Percentiles rank a stretch among this genome's conserved stretches.
phyloP scores from a whole-genome alignment of 2,797 vertebrate species.

The Hydrocynus forskahlii region DNA sequence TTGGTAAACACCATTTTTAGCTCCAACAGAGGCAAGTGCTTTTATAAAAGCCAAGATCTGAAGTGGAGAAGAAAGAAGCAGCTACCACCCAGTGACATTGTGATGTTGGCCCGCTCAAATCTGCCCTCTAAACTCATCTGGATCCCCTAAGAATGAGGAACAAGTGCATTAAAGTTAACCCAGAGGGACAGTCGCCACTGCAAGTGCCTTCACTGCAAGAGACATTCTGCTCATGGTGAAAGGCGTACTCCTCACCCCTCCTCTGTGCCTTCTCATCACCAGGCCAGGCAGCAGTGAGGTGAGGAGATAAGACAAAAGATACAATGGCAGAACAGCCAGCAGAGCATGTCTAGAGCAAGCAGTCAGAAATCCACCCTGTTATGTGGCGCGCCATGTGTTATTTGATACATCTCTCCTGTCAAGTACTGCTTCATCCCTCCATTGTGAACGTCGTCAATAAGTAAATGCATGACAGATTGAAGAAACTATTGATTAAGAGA shows the following conservation, averaged over 20 bases:
- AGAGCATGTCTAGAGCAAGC: constrained; percentile 17
- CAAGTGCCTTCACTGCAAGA: constrained; percentile 33
- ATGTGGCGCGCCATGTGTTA: neutral
- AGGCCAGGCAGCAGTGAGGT: constrained; percentile 26
- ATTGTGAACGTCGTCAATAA: neutral
- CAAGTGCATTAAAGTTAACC: constrained; percentile 16
- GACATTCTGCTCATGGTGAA: constrained; percentile 26
- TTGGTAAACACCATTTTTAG: neutral
- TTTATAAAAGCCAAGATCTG: neutral
- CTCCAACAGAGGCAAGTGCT: neutral
- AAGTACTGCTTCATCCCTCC: neutral
- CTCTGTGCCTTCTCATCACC: constrained; percentile 10
- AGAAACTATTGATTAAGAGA: neutral
- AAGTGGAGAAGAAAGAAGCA: neutral
- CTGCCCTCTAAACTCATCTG: constrained; percentile 2
- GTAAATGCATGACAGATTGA: neutral
- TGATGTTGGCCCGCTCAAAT: constrained; percentile 18
- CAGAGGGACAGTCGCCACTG: constrained; percentile 29
- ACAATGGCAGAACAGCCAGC: constrained; percentile 35
- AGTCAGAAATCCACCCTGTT: constrained; percentile 23
- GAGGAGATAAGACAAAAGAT: constrained; percentile 43
- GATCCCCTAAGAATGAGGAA: neutral
- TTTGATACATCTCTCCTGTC: neutral
- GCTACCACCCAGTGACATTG: neutral
- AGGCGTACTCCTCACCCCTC: constrained; percentile 13